A percentile compares a stretch with the other conserved stretches of the same genome.
phyloP scores from a whole-genome alignment of 1,140 invertebrate genomes.

The Macrosteles quadrilineatus region DNA sequence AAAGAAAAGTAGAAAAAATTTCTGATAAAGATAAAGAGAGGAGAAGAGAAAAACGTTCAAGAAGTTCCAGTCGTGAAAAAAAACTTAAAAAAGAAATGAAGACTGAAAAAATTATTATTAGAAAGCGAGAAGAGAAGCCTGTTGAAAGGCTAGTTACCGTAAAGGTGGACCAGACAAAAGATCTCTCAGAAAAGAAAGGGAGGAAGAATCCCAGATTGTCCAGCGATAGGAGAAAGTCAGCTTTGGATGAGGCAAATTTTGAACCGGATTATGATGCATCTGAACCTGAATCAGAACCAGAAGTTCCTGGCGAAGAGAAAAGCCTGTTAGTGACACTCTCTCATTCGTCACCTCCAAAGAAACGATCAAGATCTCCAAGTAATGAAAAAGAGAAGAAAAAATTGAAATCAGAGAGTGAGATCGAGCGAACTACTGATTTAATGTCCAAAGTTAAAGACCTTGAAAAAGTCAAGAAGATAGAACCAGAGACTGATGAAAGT shows the following conservation, averaged over 20 bases:
- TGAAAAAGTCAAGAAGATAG: slow-evolving; percentile 38
- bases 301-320: slow-evolving; percentile 33
- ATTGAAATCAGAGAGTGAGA: slow-evolving; percentile 26
- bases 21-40: neutral
- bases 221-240: slow-evolving; percentile 20
- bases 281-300: slow-evolving; percentile 22
- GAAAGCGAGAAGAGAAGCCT: slow-evolving; percentile 26
- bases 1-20: neutral
- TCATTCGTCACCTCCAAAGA: slow-evolving; percentile 25
- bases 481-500: slow-evolving; percentile 39
- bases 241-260: slow-evolving; percentile 35
- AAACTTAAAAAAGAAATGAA: slow-evolving; percentile 16
- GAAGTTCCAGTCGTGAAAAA: slow-evolving; percentile 29
- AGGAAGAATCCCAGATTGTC: slow-evolving; percentile 35
- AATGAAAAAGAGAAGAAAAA: slow-evolving; percentile 34
- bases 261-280: slow-evolving; percentile 37
- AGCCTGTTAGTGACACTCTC: slow-evolving; percentile 7
- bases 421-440: slow-evolving; percentile 34
- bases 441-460: slow-evolving; percentile 40
- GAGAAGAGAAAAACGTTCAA: slow-evolving; percentile 29
- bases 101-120: slow-evolving; percentile 10
- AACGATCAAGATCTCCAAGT: slow-evolving; percentile 29
- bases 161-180: slow-evolving; percentile 30
- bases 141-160: slow-evolving; percentile 20
- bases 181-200: slow-evolving; percentile 30